Evolutionary conservation across 2,888 invertebrate species (phyloP), one percentile per base, ranked within the genome.

Genomic region (Meganola albula): DNA sequence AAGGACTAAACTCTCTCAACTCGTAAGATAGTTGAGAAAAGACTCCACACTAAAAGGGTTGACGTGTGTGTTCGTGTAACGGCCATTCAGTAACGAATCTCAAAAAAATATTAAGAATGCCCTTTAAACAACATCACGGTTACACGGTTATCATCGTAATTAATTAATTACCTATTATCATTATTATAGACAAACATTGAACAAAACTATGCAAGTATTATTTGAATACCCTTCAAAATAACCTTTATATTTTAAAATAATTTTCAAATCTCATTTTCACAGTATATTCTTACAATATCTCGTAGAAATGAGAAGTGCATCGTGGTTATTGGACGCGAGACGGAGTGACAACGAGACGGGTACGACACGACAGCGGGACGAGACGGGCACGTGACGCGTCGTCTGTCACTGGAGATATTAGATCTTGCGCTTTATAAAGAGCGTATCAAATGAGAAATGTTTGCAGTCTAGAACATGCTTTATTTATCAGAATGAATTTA

Each of bases 391-490:
- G 46, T 40, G 49, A 49, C 45, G 37, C 36, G 45, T 34, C 46
- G 43, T 39, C 29, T 33, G 41, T 53, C 53, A 53, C 31, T 12
- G 9, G 38, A 37, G 41, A 53, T 52, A 53, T 52, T 53, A 53
- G 44, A 52, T 52, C 48, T 38, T 28, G 38, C 42, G 40, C 42
- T 52, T 33, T 53, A 41, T 16, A 16, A 4, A 5, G 6, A 16
- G 16, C 32, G 49, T 41, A 49, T 40, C 33, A 37, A 46, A 53
- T 51, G 53, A 53, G 53, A 51, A 51, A 53, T 53, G 53, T 41
- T 48, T 37, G 46, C 26, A 41, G 44, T 43, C 16, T 24, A 34
- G n/a, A n/a, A n/a, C n/a, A n/a, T n/a, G n/a, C n/a, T n/a, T n/a
- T n/a, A n/a, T n/a, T n/a, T n/a, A n/a, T n/a, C n/a, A n/a, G n/a